A percentile compares a stretch with the other conserved stretches of the same genome.
Evolutionary conservation across 2,113 vertebrate species (phyloP).

Genomic region (Pelusios castaneus): DNA sequence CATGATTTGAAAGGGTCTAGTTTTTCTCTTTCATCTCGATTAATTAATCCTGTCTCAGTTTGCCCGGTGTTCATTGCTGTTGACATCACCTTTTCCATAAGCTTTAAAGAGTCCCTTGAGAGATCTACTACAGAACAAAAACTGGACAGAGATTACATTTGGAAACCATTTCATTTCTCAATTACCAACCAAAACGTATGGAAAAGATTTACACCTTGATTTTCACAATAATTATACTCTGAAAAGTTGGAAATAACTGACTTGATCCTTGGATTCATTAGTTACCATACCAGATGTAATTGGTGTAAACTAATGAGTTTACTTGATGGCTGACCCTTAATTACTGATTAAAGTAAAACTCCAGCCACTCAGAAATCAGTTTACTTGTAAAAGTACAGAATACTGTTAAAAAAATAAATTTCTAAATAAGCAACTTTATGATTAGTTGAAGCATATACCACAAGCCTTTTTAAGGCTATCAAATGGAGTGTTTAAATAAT

Average conservation of each 20-base stretch:
- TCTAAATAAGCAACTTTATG: constrained; percentile 81
- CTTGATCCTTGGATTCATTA: constrained; percentile 84
- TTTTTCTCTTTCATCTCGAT: constrained; percentile 85
- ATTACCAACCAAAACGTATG: constrained; percentile 87
- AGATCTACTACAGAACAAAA: constrained; percentile 80
- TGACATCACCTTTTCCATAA: constrained; percentile 87
- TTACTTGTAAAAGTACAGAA: constrained; percentile 79
- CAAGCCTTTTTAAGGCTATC: constrained; percentile 75
- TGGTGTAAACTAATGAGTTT: constrained; percentile 87
- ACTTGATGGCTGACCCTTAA: constrained; percentile 83
- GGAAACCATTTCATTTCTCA: constrained; percentile 91
- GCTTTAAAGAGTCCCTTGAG: constrained; percentile 86
- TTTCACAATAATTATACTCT: constrained; percentile 87
- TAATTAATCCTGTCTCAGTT: constrained; percentile 85
- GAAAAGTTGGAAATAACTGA: constrained; percentile 85
- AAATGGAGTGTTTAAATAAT: constrained; percentile 79
- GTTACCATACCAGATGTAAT: constrained; percentile 85
- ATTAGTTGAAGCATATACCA: constrained; percentile 75
- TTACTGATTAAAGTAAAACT: constrained; percentile 85
- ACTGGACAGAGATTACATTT: constrained; percentile 86
- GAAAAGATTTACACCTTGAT: constrained; percentile 87
- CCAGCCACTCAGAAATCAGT: constrained; percentile 80
- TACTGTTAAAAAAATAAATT: constrained; percentile 78
- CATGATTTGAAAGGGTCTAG: constrained; percentile 76
- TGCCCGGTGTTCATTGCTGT: constrained; percentile 80